These are phyloP conservation scores for Anabas testudineus DNA, from an alignment of 2,797 vertebrate species.

Conservation along the genomic window DNA sequence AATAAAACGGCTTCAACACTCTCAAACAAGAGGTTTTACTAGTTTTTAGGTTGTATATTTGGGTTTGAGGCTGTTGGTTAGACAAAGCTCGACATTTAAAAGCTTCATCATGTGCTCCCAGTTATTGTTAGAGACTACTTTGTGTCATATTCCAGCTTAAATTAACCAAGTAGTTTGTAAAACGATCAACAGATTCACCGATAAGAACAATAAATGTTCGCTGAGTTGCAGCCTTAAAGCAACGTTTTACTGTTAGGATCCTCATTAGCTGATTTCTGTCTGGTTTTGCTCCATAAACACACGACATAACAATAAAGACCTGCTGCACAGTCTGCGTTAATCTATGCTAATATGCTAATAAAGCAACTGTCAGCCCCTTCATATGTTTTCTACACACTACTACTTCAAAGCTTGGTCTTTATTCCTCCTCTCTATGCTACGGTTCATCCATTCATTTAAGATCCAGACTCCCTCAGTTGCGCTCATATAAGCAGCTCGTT, in stretches of 20 bases:
- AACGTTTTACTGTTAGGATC: background rate
- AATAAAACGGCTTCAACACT: no score
- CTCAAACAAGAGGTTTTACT: no score
- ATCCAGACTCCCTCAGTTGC: slow-evolving; percentile 42
- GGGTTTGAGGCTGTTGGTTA: no score
- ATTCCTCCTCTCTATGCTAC: slow-evolving; percentile 6
- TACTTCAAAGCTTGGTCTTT: slow-evolving; percentile 7
- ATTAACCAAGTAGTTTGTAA: background rate
- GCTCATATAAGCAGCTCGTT: slow-evolving; percentile 26
- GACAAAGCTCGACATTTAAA: no score
- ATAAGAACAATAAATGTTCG: background rate
- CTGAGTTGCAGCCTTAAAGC: background rate
- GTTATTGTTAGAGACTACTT: no score
- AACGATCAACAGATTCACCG: background rate
- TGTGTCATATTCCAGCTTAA: no score
- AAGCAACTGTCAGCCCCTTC: background rate
- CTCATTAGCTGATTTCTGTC: slow-evolving; percentile 8
- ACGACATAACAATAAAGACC: slow-evolving; percentile 3
- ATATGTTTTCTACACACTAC: background rate
- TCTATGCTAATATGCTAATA: slow-evolving; percentile 38
- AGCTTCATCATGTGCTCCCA: no score
- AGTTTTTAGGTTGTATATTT: no score
- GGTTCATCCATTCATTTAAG: slow-evolving; percentile 31
- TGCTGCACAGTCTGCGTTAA: slow-evolving; percentile 6
- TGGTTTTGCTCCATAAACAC: slow-evolving; percentile 13